Conservation (phyloP, 2,113 vertebrate genomes). For the Climacteris rufus region DNA sequence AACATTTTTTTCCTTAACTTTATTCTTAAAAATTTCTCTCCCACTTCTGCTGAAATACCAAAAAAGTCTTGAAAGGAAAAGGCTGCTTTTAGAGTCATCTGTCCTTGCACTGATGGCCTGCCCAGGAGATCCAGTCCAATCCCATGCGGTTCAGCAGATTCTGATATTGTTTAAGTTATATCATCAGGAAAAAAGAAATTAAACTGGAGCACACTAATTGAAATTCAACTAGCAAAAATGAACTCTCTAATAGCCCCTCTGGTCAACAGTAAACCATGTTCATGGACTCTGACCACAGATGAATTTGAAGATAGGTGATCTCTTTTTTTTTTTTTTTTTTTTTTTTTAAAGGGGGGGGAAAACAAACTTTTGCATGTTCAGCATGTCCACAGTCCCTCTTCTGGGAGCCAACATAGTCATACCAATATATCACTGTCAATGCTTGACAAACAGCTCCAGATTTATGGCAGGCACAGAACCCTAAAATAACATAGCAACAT, state of each 20-base stretch:
- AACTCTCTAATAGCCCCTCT: neutral
- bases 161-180: neutral
- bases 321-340: neutral
- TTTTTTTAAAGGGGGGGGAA: too few relatives aligned
- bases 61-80: neutral
- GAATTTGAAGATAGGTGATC: neutral
- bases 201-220: neutral
- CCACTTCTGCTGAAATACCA: neutral
- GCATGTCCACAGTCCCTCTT: neutral
- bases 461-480: slow-evolving; percentile 1
- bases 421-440: neutral
- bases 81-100: neutral
- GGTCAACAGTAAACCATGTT: neutral
- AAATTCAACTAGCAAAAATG: neutral
- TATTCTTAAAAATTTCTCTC: neutral
- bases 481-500: slow-evolving; percentile 35
- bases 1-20: neutral
- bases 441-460: slow-evolving; percentile 2
- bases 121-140: neutral
- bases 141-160: neutral
- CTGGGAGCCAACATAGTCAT: neutral
- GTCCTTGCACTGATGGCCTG: neutral
- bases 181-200: neutral
- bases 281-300: neutral
- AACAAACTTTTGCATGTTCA: neutral